Conservation (phyloP, 2,888 invertebrate genomes). For the Cephus spinipes region DNA sequence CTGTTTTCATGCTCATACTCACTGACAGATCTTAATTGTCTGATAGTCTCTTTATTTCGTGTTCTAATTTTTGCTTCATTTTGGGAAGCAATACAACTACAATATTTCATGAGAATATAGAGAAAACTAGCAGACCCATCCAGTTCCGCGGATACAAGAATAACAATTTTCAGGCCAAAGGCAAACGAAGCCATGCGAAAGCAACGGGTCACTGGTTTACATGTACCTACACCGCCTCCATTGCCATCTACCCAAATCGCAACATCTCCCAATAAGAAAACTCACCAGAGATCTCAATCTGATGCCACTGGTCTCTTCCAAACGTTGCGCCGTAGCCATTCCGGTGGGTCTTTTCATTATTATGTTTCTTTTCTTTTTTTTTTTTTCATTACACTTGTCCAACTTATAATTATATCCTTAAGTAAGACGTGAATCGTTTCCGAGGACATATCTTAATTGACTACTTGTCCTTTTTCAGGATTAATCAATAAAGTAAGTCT, state of each 20-base stretch:
- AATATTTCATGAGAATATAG: not conserved
- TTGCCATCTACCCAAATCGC: conserved; percentile 59
- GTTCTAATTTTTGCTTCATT: not conserved
- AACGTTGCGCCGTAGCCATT: conserved; percentile 64
- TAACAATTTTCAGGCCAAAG: conserved; percentile 57
- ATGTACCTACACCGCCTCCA: conserved; percentile 61
- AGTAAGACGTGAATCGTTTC: not conserved
- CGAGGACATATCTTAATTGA: not conserved
- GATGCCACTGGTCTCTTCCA: conserved; percentile 82
- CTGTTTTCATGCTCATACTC: not conserved
- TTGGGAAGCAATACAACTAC: not conserved
- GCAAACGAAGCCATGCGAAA: conserved; percentile 56
- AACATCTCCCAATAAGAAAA: conserved; percentile 74
- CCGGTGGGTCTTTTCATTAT: conserved; percentile 46
- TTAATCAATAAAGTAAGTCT: conserved; percentile 75
- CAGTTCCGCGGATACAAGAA: not conserved
- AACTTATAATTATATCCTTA: conserved; percentile 10
- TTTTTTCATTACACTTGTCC: conserved; percentile 1
- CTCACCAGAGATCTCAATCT: conserved; percentile 85
- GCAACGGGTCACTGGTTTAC: conserved; percentile 55
- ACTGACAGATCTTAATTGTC: not conserved
- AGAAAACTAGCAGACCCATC: not conserved
- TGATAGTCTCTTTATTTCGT: not conserved
- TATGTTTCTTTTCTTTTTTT: not conserved
- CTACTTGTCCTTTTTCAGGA: conserved; percentile 43